Conservation (phyloP, 1,140 invertebrate species). For the Caerostris darwini region DNA sequence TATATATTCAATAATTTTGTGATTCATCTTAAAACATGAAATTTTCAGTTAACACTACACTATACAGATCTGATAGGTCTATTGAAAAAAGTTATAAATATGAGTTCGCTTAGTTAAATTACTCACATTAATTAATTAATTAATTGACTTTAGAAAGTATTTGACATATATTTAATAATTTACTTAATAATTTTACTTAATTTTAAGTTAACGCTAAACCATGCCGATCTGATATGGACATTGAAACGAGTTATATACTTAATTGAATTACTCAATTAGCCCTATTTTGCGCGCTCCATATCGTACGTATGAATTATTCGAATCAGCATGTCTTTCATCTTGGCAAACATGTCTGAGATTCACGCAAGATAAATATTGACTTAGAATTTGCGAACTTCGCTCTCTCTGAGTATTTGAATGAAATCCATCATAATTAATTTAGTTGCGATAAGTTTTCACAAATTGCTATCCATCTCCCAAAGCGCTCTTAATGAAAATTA, state of each 20-base stretch:
- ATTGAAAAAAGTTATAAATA: no score
- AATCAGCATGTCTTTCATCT: neutral
- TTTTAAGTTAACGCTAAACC: no score
- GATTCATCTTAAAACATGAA: no score
- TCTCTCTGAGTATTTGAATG: neutral
- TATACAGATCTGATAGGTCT: no score
- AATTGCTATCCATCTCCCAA: neutral
- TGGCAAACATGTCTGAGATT: neutral
- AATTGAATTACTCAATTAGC: neutral
- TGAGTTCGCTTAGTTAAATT: no score
- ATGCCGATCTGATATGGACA: no score
- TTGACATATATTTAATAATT: no score
- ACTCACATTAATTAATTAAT: no score
- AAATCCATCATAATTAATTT: neutral
- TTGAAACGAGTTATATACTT: neutral
- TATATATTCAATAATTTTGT: no score
- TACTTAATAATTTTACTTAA: no score
- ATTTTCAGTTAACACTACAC: no score
- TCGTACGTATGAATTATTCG: neutral
- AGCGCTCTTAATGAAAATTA: neutral
- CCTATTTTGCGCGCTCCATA: neutral
- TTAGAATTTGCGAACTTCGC: neutral
- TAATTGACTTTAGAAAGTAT: no score
- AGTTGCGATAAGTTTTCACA: neutral
- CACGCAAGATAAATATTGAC: conserved; percentile 14